phyloP scores from a whole-genome alignment of 2,113 vertebrate genomes.

The Machaerirhynchus nigripectus region DNA sequence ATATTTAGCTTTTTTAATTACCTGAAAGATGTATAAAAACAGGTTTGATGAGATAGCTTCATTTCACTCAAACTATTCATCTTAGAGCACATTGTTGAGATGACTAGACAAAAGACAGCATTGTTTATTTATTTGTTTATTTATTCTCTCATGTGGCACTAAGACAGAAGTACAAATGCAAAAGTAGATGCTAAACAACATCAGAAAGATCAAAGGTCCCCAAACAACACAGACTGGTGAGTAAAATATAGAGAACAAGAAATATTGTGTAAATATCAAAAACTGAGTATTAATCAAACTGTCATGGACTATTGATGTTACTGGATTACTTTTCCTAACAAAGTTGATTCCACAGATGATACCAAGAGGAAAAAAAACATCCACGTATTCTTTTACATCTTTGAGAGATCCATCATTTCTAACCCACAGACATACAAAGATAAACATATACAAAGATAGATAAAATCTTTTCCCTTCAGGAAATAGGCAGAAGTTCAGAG shows the following conservation, averaged over 20 bases:
- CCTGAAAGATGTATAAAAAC: neutral
- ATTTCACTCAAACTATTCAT: neutral
- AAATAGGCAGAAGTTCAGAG: neutral
- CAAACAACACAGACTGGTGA: neutral
- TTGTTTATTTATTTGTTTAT: neutral
- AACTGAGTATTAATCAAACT: neutral
- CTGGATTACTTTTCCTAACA: neutral
- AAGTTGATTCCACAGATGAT: neutral
- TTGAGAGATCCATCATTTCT: neutral
- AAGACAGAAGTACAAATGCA: neutral
- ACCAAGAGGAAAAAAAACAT: neutral
- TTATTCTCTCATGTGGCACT: neutral
- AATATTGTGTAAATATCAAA: neutral
- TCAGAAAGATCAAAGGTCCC: neutral
- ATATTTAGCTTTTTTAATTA: constrained; percentile 13
- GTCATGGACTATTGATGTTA: neutral
- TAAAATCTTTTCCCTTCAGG: neutral
- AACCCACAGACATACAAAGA: neutral
- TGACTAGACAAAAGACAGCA: neutral
- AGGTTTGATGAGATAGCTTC: neutral
- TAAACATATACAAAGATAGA: neutral
- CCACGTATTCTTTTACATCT: neutral
- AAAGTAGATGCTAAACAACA: neutral
- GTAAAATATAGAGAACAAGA: neutral
- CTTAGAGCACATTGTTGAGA: neutral